Percentiles rank a stretch among this genome's conserved stretches.
Evolutionary conservation across 2,888 invertebrate genomes (phyloP).

Genomic region (Taenaris catops): DNA sequence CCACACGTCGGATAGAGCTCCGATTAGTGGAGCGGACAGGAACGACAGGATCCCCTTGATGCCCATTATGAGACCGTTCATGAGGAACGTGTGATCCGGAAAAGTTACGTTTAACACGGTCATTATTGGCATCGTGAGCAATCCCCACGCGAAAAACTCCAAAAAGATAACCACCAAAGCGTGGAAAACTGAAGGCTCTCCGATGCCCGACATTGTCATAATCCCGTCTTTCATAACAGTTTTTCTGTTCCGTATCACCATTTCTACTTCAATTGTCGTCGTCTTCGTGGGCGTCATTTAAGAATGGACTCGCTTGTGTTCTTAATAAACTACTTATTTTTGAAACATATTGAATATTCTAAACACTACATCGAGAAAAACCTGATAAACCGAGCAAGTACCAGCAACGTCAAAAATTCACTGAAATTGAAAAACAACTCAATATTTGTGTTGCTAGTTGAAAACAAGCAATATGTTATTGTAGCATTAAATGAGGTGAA

Average conservation of each 20-base stretch:
- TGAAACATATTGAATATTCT: conserved; percentile 62
- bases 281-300: conserved; percentile 87
- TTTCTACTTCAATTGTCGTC: conserved; percentile 91
- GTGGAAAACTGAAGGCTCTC: conserved; percentile 98
- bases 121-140: conserved; percentile 98
- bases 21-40: conserved; percentile 97
- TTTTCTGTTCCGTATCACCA: conserved; percentile 92
- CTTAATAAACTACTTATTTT: conserved; percentile 63
- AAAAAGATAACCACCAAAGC: conserved; percentile 99
- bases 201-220: conserved; percentile 93
- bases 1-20: conserved; percentile 98
- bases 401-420: conserved; percentile 69
- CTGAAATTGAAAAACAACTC: conserved; percentile 73
- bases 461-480: too few relatives aligned
- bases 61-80: conserved; percentile 99
- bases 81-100: conserved; percentile 98
- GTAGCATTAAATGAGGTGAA: too few relatives aligned
- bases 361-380: conserved; percentile 64
- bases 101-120: conserved; percentile 97
- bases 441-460: conserved; percentile 48
- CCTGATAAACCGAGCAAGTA: conserved; percentile 50
- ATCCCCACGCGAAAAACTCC: conserved; percentile 99
- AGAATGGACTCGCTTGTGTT: conserved; percentile 50
- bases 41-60: conserved; percentile 99
- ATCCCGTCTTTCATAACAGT: conserved; percentile 93